These are phyloP conservation scores for Cyprinodon variegatus DNA, from an alignment of 2,113 vertebrate species.

Conservation along the genomic window DNA sequence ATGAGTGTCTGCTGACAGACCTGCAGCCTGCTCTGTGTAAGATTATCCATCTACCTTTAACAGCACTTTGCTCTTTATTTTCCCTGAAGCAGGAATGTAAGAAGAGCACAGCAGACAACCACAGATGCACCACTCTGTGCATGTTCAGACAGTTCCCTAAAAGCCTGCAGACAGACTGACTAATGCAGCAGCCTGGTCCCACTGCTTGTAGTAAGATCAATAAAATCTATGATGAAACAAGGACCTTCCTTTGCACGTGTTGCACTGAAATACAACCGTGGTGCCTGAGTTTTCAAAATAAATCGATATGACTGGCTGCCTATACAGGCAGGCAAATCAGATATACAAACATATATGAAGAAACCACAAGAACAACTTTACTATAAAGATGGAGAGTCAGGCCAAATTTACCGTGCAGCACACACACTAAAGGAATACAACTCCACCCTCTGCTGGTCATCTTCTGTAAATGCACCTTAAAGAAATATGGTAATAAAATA, in stretches of 20 bases:
- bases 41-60: constrained; percentile 37
- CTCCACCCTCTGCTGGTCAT: constrained; percentile 53
- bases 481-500: neutral
- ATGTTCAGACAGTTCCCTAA: constrained; percentile 71
- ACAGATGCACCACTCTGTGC: constrained; percentile 36
- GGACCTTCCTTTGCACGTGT: too few relatives aligned
- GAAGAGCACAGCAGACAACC: constrained; percentile 37
- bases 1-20: neutral
- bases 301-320: neutral
- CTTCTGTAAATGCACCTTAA: constrained; percentile 28
- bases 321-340: neutral
- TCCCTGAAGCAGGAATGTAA: constrained; percentile 68
- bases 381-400: neutral
- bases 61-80: constrained; percentile 50
- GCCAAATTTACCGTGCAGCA: neutral
- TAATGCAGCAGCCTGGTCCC: constrained; percentile 7
- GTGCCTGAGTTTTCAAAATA: neutral
- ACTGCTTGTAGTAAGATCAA: neutral
- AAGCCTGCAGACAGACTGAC: constrained; percentile 25
- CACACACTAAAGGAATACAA: constrained; percentile 23
- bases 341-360: too few relatives aligned
- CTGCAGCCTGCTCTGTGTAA: constrained; percentile 6
- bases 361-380: neutral
- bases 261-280: too few relatives aligned
- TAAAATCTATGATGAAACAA: too few relatives aligned